Evolutionary conservation across 1,140 invertebrate genomes (phyloP).

Genomic region (Caenorhabditis brenneri): DNA sequence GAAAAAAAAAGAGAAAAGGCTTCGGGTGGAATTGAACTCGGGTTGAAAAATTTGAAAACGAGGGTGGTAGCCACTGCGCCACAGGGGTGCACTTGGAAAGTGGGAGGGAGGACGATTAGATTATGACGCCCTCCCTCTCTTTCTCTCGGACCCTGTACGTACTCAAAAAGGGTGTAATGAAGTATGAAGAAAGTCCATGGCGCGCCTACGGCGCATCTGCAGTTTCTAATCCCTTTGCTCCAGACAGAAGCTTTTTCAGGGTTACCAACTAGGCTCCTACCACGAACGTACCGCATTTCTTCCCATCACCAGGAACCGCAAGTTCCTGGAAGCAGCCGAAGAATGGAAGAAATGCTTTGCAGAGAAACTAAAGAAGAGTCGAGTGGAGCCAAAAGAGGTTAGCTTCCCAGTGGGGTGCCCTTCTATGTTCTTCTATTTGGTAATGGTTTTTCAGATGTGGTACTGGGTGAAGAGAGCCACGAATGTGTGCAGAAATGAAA

Average conservation of each 20-base stretch:
- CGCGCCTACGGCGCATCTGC: too few species aligned
- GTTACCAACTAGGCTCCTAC: neutral
- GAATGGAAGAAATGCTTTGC: neutral
- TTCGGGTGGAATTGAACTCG: too few species aligned
- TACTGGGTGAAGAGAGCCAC: neutral
- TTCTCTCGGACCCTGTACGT: too few species aligned
- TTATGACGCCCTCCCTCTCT: too few species aligned
- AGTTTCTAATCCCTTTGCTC: too few species aligned
- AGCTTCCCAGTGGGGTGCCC: neutral
- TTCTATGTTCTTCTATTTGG: neutral
- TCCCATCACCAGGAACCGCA: neutral
- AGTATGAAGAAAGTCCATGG: too few species aligned
- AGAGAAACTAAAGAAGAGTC: neutral
- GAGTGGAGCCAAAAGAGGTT: neutral
- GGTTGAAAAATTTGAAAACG: neutral
- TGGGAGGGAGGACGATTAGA: too few species aligned
- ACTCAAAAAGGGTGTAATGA: too few species aligned
- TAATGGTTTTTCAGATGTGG: too few species aligned
- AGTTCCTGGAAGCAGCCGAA: neutral
- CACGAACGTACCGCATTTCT: neutral
- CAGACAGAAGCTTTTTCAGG: neutral
- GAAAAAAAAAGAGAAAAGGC: too few species aligned
- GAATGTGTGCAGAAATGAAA: slow-evolving; percentile 4
- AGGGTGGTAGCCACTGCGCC: too few species aligned
- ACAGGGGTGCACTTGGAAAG: too few species aligned